phyloP scores from a whole-genome alignment of 2,797 vertebrate species.

The Pipistrellus nathusii region DNA sequence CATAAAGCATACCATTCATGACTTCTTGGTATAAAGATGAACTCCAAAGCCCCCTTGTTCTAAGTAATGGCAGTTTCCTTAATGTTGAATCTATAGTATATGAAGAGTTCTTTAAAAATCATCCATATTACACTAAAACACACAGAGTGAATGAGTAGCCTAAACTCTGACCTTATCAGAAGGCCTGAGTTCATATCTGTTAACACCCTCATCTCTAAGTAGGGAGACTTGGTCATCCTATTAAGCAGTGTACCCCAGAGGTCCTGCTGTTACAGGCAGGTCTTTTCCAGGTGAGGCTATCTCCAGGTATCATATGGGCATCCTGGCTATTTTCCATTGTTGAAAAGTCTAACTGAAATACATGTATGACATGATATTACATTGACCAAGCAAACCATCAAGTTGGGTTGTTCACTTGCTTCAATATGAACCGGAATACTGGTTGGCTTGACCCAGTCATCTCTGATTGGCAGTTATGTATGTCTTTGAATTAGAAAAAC shows the following conservation, averaged over 20 bases:
- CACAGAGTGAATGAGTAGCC: background rate
- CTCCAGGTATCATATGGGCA: background rate
- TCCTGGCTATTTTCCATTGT: background rate
- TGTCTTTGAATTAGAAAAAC: conserved; percentile 11
- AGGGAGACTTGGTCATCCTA: background rate
- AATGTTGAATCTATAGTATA: background rate
- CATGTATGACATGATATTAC: background rate
- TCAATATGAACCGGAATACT: background rate
- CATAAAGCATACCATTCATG: background rate
- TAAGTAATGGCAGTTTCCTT: background rate
- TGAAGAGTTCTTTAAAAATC: background rate
- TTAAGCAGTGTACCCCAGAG: background rate
- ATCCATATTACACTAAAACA: background rate
- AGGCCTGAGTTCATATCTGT: background rate
- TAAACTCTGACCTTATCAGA: background rate
- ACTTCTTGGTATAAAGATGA: background rate
- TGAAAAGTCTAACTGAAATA: background rate
- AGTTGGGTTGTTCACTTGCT: background rate
- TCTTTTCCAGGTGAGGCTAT: background rate
- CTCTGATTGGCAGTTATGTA: background rate
- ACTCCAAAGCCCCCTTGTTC: background rate
- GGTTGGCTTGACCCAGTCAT: background rate
- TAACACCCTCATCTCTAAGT: background rate
- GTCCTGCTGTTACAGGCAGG: background rate
- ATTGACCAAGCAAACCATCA: background rate